These are phyloP conservation scores for Brienomyrus longianalis DNA, from an alignment of 2,113 vertebrate species.

Conservation along the genomic window DNA sequence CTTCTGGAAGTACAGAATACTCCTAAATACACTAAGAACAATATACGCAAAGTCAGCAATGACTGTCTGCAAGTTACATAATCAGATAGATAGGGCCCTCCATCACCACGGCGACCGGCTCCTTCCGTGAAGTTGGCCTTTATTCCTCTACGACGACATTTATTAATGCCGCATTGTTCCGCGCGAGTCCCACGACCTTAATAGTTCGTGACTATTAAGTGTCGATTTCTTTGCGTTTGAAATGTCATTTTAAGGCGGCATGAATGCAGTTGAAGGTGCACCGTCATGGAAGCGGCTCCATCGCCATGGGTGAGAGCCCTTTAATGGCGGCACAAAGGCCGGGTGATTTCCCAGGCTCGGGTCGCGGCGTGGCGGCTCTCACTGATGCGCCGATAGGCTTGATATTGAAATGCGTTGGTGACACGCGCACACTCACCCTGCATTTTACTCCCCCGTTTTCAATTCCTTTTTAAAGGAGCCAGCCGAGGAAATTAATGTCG, in stretches of 20 bases:
- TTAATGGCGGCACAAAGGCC: constrained; percentile 58
- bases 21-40: neutral
- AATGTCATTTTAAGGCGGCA: constrained; percentile 10
- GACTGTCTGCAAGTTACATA: neutral
- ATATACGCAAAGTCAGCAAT: neutral
- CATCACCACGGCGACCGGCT: neutral
- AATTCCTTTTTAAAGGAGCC: constrained; percentile 39
- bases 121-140: neutral
- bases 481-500: constrained; percentile 50
- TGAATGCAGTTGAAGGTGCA: constrained; percentile 42
- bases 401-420: constrained; percentile 57
- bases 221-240: neutral
- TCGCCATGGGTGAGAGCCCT: constrained; percentile 39
- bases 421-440: constrained; percentile 42
- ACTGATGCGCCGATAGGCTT: constrained; percentile 47
- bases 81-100: neutral
- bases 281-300: constrained; percentile 39
- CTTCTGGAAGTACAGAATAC: neutral
- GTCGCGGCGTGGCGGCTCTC: constrained; percentile 33
- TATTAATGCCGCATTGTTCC: neutral
- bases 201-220: neutral
- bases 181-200: neutral
- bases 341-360: constrained; percentile 43
- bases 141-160: neutral
- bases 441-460: constrained; percentile 38